phyloP scores from a whole-genome alignment of 2,888 invertebrate genomes.

The Caenorhabditis drosophilae region DNA sequence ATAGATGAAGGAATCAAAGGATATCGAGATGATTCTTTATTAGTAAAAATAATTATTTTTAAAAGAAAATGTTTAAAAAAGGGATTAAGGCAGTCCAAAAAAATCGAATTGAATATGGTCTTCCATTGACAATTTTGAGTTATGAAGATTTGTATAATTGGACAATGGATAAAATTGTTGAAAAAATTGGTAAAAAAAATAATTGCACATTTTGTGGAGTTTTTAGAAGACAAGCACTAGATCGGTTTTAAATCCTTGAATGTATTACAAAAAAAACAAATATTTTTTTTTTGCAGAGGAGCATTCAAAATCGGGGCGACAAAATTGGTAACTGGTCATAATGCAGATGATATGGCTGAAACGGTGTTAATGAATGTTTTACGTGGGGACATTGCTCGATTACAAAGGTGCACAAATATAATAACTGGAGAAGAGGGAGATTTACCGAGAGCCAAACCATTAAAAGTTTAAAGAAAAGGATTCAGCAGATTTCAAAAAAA shows the following conservation, averaged over 20 bases:
- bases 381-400: constrained; percentile 86
- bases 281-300: constrained; percentile 75
- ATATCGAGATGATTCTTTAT: constrained; percentile 88
- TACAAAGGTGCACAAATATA: constrained; percentile 52
- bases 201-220: constrained; percentile 80
- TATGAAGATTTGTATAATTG: constrained; percentile 91
- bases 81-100: constrained; percentile 78
- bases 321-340: constrained; percentile 86
- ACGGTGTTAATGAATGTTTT: constrained; percentile 79
- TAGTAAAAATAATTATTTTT: constrained; percentile 74
- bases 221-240: constrained; percentile 92
- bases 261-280: constrained; percentile 1
- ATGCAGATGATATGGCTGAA: constrained; percentile 88
- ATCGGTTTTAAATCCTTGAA: too few relatives aligned
- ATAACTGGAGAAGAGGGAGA: constrained; percentile 60
- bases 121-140: constrained; percentile 91
- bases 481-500: neutral
- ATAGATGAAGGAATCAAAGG: constrained; percentile 96
- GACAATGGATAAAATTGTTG: constrained; percentile 98
- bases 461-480: constrained; percentile 39
- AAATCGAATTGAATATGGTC: constrained; percentile 89
- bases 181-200: constrained; percentile 81
- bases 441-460: constrained; percentile 63
- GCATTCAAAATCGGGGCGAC: constrained; percentile 85
- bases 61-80: neutral